Percentiles rank a stretch among this genome's conserved stretches.
These are phyloP conservation scores for Teleiodes luculella DNA, from an alignment of 2,888 invertebrate species.

Conservation along the genomic window DNA sequence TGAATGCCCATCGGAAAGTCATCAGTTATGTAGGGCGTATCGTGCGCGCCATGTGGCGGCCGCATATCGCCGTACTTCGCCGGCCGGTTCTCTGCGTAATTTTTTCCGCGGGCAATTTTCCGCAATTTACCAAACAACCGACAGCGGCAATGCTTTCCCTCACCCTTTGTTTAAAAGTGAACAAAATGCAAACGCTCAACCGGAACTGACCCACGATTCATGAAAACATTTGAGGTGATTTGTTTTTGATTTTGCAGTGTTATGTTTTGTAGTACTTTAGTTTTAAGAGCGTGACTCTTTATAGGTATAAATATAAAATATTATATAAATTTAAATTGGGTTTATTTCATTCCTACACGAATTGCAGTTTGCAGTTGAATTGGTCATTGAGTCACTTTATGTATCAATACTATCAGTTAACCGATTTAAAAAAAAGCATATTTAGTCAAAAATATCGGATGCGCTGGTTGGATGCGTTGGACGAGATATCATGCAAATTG, in stretches of 20 bases:
- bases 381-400: no score
- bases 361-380: no score
- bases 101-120: constrained; percentile 68
- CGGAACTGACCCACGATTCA: constrained; percentile 28
- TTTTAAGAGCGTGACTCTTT: no score
- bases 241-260: constrained; percentile 31
- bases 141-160: constrained; percentile 41
- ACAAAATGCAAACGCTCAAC: constrained; percentile 45
- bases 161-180: constrained; percentile 53
- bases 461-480: constrained; percentile 49
- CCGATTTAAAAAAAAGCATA: no score
- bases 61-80: constrained; percentile 20
- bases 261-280: no score
- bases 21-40: constrained; percentile 75
- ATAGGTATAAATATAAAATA: no score
- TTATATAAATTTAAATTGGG: no score
- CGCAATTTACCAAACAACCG: constrained; percentile 65
- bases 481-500: constrained; percentile 64
- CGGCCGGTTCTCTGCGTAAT: constrained; percentile 56
- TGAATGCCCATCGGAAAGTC: constrained; percentile 76
- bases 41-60: constrained; percentile 69
- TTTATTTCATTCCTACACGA: no score
- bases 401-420: no score
- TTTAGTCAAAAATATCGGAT: constrained; percentile 58
- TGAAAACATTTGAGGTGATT: constrained; percentile 27